Base-by-base conservation (phyloP, 2,888 invertebrate genomes). In the Melinaea marsaeus region DNA sequence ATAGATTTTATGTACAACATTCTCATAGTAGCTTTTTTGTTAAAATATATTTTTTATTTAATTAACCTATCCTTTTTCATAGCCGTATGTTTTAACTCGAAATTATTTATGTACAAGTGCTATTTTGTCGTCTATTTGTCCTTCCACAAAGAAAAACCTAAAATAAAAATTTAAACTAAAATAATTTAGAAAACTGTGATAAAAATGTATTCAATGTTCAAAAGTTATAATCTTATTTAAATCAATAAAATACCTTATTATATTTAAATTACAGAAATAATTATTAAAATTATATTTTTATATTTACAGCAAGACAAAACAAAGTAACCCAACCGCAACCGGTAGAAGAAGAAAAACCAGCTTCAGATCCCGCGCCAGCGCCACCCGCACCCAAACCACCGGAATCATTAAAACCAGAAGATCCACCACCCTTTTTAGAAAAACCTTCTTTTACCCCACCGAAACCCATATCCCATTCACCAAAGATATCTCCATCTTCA, bases 401-500 rank as follows among this genome's bases (percentile, higher is more conserved):
- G 60, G 87, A 87, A 65, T 64, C 76, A 1, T 80, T 72, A 64
- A 85, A 77, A 67, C 68, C 79, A 1, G 85, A 84, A 68, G 81
- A 81, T 32, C 73, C 74, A 0, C 63, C 69, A 4, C 64, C 75
- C 62, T 85, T 80, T 62, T 71, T 75, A 58, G 88, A 88, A 48
- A 86, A 83, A 69, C 78, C 83, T 13, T 46, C 74, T n/a, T 86
- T 83, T 62, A 22, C 83, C 47, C 78, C 80, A 13, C 73, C 83
- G 0, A 89, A 87, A 73, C 79, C 86, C 0, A 76, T 88, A 45
- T 76, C 84, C 1, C 85, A 88, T 69, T 84, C 86, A 1, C 83
- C 87, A 33, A 90, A 86, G 74, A 91, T 91, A 66, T 88, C 91
- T 0, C 91, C 90, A 3, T 91, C 91, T 1, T 91, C 91, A 0